These are phyloP conservation scores for Leptopilina clavipes DNA, from an alignment of 1,140 invertebrate genomes.

Conservation along the genomic window DNA sequence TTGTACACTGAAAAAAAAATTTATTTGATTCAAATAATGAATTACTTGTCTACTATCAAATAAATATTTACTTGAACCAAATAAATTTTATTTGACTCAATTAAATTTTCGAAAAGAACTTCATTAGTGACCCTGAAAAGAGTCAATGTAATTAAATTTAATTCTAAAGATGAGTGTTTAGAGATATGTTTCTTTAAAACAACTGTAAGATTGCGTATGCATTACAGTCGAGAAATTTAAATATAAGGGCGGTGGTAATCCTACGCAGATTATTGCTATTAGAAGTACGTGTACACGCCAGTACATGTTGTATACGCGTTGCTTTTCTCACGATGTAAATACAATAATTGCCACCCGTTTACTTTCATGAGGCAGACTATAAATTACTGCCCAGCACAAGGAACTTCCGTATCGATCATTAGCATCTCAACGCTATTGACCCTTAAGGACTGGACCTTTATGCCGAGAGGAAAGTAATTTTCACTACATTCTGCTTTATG, in stretches of 20 bases:
- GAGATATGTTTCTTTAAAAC: not conserved
- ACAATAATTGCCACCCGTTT: constrained; percentile 34
- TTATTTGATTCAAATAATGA: too few relatives aligned
- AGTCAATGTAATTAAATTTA: too few relatives aligned
- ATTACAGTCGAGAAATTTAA: constrained; percentile 8
- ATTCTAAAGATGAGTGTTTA: not conserved
- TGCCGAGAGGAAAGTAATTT: constrained; percentile 30
- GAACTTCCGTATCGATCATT: constrained; percentile 35
- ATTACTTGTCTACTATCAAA: too few relatives aligned
- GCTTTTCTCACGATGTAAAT: constrained; percentile 35
- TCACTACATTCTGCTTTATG: constrained; percentile 25
- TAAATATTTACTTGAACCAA: too few relatives aligned
- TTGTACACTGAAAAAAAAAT: too few relatives aligned
- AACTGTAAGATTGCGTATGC: not conserved
- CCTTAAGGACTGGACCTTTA: constrained; percentile 27
- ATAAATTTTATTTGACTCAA: too few relatives aligned
- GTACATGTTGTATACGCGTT: constrained; percentile 29
- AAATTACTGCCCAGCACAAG: constrained; percentile 31
- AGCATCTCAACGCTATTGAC: constrained; percentile 32
- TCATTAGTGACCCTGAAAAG: not conserved
- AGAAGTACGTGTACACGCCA: constrained; percentile 26
- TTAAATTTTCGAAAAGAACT: not conserved
- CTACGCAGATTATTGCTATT: constrained; percentile 35
- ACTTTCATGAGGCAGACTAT: constrained; percentile 32
- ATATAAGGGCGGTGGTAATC: constrained; percentile 31